These are phyloP conservation scores for Syndactyla subalaris DNA, from an alignment of 2,797 vertebrate genomes.

Conservation along the genomic window DNA sequence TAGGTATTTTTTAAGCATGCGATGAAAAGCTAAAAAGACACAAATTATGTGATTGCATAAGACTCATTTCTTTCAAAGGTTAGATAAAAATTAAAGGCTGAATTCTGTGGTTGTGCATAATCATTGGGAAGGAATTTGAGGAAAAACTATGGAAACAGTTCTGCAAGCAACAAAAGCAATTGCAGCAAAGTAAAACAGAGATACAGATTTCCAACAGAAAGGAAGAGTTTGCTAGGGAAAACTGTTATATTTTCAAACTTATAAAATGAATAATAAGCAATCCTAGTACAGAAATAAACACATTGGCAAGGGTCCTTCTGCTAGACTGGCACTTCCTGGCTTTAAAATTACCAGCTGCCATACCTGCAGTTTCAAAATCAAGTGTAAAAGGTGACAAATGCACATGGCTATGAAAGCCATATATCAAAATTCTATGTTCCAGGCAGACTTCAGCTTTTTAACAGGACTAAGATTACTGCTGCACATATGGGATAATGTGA, in stretches of 20 bases:
- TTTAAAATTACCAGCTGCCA: not conserved
- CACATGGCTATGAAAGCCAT: not conserved
- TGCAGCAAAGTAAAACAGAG: not conserved
- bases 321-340: not conserved
- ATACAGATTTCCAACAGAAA: not conserved
- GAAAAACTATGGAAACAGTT: not conserved
- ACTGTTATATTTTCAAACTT: not conserved
- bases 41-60: not conserved
- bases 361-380: not conserved
- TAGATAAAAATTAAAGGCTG: not conserved
- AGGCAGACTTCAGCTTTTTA: not conserved
- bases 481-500: not conserved
- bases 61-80: not conserved
- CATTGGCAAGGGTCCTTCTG: not conserved
- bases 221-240: not conserved
- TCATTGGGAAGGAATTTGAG: not conserved
- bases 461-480: not conserved
- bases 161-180: not conserved
- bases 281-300: not conserved
- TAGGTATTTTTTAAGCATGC: not conserved
- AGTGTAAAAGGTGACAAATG: not conserved
- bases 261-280: not conserved
- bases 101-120: not conserved
- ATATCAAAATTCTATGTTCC: not conserved
- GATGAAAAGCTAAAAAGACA: not conserved